Base-by-base conservation (phyloP, 2,797 vertebrate species). In the Crax fasciolata region DNA sequence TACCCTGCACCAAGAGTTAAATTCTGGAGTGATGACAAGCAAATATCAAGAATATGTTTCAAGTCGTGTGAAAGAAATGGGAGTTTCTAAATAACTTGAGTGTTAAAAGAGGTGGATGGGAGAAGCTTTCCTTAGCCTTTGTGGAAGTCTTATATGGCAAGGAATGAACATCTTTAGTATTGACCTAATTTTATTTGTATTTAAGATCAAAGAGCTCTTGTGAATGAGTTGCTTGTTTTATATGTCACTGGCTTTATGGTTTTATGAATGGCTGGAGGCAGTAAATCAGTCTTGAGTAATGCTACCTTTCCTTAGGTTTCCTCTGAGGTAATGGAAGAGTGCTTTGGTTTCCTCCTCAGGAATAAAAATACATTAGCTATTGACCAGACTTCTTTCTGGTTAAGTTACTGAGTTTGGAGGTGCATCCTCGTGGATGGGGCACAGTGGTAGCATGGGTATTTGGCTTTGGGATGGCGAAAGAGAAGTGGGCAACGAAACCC, bases 111-210 rank as follows among this genome's bases (percentile, higher is more conserved):
- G 86, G 54, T 63, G 55, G 67, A 77, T 66, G 70, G 74, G 85
- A 80, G 80, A 65, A 90, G 72, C 55, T 75, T 91, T 94, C 58
- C 57, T 32, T 94, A 88, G 62, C 46, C 20, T 86, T 92, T 77
- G 55, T 91, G 71, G 48, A 73, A 88, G 66, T 94, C 72, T 95
- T 95, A 84, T 4, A 71, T 84, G 79, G 80, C 48, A 90, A 90
- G 63, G 67, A 96, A 92, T 97, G 81, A 96, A 94, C 93, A 95
- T 91, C 48, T 93, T 94, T 92, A 94, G 76, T 96, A 93, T 75
- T 94, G 94, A 94, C 79, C 90, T 92, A 89, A 96, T 94, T 95
- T 92, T 95, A 92, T 93, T 97, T 87, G 67, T 93, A 43, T 81
- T 91, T 87, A 94, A 89, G 79, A 90, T 95, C 89, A 96, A 95